Percentiles rank a stretch among this genome's conserved stretches.
Conservation (phyloP, 2,888 invertebrate genomes). For the Hedya salicella region DNA sequence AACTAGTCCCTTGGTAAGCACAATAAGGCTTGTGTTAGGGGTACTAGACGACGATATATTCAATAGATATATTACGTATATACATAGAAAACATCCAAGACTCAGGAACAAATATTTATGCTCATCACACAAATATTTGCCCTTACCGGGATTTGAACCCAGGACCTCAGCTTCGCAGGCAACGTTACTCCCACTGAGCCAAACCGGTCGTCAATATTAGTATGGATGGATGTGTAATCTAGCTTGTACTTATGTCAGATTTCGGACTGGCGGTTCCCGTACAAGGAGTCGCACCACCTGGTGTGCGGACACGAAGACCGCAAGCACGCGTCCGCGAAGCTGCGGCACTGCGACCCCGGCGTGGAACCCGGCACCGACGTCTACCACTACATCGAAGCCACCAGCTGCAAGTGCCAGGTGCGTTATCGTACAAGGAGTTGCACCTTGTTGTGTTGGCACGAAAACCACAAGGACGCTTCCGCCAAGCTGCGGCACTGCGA, state of each 20-base stretch:
- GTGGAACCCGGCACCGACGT: slow-evolving; percentile 88
- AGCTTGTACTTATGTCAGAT: slow-evolving; percentile 83
- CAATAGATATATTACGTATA: no score
- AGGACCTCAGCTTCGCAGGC: no score
- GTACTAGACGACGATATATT: no score
- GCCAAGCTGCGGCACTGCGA: slow-evolving; percentile 90
- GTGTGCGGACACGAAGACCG: slow-evolving; percentile 92
- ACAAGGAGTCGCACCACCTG: slow-evolving; percentile 93
- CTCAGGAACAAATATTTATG: no score
- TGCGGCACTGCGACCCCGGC: slow-evolving; percentile 91
- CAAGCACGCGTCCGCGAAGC: slow-evolving; percentile 86
- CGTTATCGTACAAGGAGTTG: slow-evolving; percentile 88
- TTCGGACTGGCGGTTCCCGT: slow-evolving; percentile 95
- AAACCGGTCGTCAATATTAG: no score
- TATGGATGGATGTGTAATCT: no score
- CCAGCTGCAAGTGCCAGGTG: slow-evolving; percentile 89
- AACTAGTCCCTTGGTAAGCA: no score
- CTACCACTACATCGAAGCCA: slow-evolving; percentile 92
- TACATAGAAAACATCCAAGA: no score
- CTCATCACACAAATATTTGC: no score
- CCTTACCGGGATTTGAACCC: no score
- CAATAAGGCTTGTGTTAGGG: no score
- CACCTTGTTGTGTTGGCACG: slow-evolving; percentile 93
- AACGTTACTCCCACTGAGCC: no score
- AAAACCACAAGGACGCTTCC: slow-evolving; percentile 86